Percentiles rank a stretch among this genome's conserved stretches.
These are phyloP conservation scores for Sclerurus mexicanus DNA, from an alignment of 2,113 vertebrate genomes.

Conservation along the genomic window DNA sequence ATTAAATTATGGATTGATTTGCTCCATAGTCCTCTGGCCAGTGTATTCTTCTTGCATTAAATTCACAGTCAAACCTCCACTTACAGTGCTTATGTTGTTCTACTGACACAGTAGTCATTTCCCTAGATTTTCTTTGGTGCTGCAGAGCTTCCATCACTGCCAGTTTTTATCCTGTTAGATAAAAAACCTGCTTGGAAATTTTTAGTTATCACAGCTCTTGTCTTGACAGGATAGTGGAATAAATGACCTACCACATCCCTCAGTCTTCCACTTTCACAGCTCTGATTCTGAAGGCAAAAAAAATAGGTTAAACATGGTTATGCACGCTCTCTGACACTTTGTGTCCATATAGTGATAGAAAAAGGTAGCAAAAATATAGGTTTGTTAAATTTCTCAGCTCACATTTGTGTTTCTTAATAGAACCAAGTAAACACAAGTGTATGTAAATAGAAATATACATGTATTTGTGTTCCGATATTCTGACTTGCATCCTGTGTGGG, in stretches of 20 bases:
- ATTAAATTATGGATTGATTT: background rate
- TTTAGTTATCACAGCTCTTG: background rate
- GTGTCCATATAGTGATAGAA: background rate
- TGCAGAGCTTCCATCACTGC: background rate
- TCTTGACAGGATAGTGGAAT: background rate
- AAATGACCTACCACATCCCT: background rate
- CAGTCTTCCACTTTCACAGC: background rate
- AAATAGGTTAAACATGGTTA: background rate
- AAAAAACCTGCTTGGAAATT: background rate
- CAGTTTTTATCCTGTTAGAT: background rate
- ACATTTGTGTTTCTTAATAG: background rate
- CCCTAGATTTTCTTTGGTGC: background rate
- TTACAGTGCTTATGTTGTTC: background rate
- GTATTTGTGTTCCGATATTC: background rate
- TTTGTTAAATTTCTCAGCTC: background rate
- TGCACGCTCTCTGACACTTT: rapidly evolving
- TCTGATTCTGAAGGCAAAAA: background rate
- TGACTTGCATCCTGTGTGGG: background rate
- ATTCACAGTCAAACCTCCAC: background rate
- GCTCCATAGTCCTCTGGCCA: background rate
- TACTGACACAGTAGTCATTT: background rate
- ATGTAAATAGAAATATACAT: background rate
- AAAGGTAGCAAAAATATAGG: background rate
- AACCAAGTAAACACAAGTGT: background rate
- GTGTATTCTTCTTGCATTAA: background rate